Conservation (phyloP, 2,113 vertebrate genomes). For the Laticauda colubrina region DNA sequence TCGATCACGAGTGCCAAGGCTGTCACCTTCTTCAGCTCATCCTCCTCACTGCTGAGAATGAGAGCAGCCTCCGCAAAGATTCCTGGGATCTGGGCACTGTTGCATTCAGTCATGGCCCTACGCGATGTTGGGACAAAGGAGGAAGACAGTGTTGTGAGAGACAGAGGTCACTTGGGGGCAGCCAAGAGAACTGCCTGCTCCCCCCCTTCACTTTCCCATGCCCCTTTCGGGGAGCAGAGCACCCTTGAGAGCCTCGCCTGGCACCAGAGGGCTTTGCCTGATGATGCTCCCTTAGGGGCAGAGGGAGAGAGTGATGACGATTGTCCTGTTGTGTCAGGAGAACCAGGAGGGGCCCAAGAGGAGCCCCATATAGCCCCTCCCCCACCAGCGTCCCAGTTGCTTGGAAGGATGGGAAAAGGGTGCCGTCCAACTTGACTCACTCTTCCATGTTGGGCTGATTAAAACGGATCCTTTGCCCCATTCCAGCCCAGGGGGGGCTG, state of each 20-base stretch:
- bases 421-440: not conserved
- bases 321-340: not conserved
- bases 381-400: not conserved
- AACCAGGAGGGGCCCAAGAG: not conserved
- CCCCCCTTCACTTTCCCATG: too few species aligned
- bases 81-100: conserved; percentile 7
- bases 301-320: not conserved
- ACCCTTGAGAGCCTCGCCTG: not conserved
- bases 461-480: not conserved
- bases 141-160: too few species aligned
- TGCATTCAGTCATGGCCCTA: conserved; percentile 17
- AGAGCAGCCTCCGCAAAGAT: conserved; percentile 12
- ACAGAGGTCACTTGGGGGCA: not conserved
- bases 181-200: too few species aligned
- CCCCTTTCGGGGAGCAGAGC: not conserved
- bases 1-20: not conserved
- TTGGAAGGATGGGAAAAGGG: not conserved
- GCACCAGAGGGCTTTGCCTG: not conserved
- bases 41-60: conserved; percentile 12
- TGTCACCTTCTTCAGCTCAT: conserved; percentile 9
- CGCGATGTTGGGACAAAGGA: accelerated
- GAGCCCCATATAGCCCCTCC: not conserved
- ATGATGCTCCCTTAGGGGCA: not conserved
- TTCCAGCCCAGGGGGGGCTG: not conserved
- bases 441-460: not conserved